Evolutionary conservation across 1,140 invertebrate species (phyloP).

Genomic region (Hetaerina americana): DNA sequence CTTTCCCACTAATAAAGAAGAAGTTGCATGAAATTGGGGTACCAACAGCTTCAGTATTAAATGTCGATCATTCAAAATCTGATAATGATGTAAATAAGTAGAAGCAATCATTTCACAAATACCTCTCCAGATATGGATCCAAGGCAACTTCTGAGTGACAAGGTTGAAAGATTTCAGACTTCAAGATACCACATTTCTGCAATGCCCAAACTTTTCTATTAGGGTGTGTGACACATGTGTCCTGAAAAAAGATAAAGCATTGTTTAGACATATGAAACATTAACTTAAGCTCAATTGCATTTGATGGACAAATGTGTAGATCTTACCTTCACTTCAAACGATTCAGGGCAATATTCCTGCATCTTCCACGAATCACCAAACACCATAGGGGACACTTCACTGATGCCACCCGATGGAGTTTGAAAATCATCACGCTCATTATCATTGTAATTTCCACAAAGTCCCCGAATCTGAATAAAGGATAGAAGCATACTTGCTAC

Average conservation of each 20-base stretch:
- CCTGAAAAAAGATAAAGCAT: constrained; percentile 21
- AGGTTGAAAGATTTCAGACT: constrained; percentile 51
- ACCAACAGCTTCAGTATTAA: no score
- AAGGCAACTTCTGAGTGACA: constrained; percentile 70
- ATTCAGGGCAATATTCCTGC: constrained; percentile 53
- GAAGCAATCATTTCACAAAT: no score
- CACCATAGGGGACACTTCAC: constrained; percentile 52
- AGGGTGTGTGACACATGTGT: constrained; percentile 59
- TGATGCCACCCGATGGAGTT: constrained; percentile 55
- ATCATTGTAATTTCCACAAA: constrained; percentile 85
- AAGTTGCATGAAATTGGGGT: no score
- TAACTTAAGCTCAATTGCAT: background rate
- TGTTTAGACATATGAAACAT: background rate
- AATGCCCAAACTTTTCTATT: constrained; percentile 65
- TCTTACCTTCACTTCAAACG: constrained; percentile 29
- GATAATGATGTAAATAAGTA: no score
- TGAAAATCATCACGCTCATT: constrained; percentile 71
- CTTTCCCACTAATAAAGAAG: no score
- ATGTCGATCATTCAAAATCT: no score
- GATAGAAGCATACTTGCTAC: no score
- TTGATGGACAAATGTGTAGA: background rate
- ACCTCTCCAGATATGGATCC: constrained; percentile 44
- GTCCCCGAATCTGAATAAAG: constrained; percentile 51
- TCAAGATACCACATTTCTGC: constrained; percentile 57
- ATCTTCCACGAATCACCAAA: constrained; percentile 84